Evolutionary conservation across 64 coral and sea anemone genomes (phyloP), one percentile per base, ranked within the genome.

Genomic region (Hydrozoanthus tunicans): DNA sequence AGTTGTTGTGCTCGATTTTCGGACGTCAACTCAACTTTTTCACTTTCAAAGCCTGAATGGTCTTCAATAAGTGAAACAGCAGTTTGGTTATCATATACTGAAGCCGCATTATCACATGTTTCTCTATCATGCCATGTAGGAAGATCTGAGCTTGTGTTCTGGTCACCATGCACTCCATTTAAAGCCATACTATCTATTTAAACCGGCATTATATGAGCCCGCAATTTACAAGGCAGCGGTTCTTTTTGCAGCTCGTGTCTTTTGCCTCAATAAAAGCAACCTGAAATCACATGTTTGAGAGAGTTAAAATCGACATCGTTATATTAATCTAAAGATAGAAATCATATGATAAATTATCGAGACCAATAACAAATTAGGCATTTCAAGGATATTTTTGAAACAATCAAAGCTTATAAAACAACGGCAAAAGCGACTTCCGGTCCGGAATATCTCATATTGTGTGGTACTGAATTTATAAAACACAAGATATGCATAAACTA

Each of bases 191-290:
- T 72, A 20, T 86, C n/a, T 86, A 72, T 13, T 58, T 72, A 43
- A 26, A 12, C 69, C 68, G 74, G 54, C 69, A 88, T 88, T 74
- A 43, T 88, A 61, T 17, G 84, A 88, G 69, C 84, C 84, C 84
- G 84, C 57, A 75, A 56, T 88, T 75, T 13, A 74, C 56, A 43
- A 43, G 6, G 2, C 68, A 88, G 84, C 84, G 67, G 83, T 74
- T 60, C 61, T 58, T 55, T 58, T 73, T n/a, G 5, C 54, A 74
- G 67, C 15, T 6, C 8, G 56, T 59, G n/a, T 73, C 5, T 32
- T 25, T 71, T 88, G 84, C 23, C 6, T 72, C 58, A 58, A 13
- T 11, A 70, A 73, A 56, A 43, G 6, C 51, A 83, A 53, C 82
- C 84, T 88, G 84, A 88, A 88, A 88, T 60, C 24, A 15, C 23